Evolutionary conservation across 2,113 vertebrate species (phyloP).

Genomic region (Mus musculus): GRCm39 chr2:145024501-145025000

Average conservation of each 20-base stretch:
- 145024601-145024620: constrained; percentile 20
- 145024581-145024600: neutral
- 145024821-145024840: neutral
- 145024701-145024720: neutral
- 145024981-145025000: neutral
- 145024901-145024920: neutral
- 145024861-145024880: no score
- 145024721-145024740: neutral
- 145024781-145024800: constrained; percentile 26
- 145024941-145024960: neutral
- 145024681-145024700: neutral
- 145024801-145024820: neutral
- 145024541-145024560: constrained; percentile 21
- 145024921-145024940: neutral
- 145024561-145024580: neutral
- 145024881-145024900: no score
- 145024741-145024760: neutral
- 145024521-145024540: constrained; percentile 49
- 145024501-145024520: neutral
- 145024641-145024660: neutral
- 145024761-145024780: neutral
- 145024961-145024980: neutral
- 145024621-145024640: neutral
- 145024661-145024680: no score
- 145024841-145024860: neutral